Base-by-base conservation (phyloP, 2,888 invertebrate genomes). In the Trichopoda pennipes region DNA sequence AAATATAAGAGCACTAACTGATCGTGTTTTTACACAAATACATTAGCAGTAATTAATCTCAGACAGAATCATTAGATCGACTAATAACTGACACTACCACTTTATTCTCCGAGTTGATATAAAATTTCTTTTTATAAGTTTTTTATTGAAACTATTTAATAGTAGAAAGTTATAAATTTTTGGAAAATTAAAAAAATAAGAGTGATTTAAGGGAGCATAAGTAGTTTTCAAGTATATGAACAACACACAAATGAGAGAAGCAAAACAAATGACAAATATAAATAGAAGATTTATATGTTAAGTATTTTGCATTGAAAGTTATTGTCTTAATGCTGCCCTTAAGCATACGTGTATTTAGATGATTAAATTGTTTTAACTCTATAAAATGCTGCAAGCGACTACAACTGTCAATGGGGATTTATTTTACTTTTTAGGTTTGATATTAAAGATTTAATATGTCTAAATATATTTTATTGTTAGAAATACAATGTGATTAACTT, bases 401-500 rank as follows among this genome's bases (percentile, higher is more conserved):
- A 35, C 61, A 81, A 73, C 72, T 76, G 81, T 73, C 81, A 81
- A 72, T 73, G 56, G 32, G 64, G 28, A 19, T n/a, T 58, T 58
- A 68, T 63, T 38, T 23, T 47, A n/a, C n/a, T 53, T 23, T 28
- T n/a, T 19, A 63, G 21, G 51, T 53, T 69, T 58, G 61, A 73
- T 53, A 28, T 17, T 2, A 17, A 38, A 61, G 55, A 64, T 63
- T 56, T 68, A 23, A 53, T 49, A 66, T 21, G 56, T 42, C 74
- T 32, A 1, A 0, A 49, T 72, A 64, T 75, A 70, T 75, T 69
- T 75, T 63, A 58, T 80, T 64, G 58, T 53, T 14, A 55, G n/a
- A n/a, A 58, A 60, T 38, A 60, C 70, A 73, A 81, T 81, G 81
- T 81, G 81, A 81, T 77, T 81, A 77, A 81, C 61, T 81, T 77